Percentiles rank a stretch among this genome's conserved stretches.
phyloP scores from a whole-genome alignment of 2,888 invertebrate genomes.

The Formica aserva region DNA sequence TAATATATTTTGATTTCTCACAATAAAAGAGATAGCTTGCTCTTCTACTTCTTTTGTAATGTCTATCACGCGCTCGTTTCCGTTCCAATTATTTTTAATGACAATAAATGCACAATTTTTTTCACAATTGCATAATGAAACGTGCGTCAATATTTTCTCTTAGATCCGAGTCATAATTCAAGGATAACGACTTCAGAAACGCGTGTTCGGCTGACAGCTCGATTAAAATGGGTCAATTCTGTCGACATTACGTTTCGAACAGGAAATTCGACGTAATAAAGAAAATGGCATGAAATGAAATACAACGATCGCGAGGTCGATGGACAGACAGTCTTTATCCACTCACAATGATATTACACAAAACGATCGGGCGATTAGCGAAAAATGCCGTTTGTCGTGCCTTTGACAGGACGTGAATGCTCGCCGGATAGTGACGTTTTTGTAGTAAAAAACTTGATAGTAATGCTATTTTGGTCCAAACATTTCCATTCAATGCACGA shows the following conservation, averaged over 20 bases:
- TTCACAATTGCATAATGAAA: constrained; percentile 62
- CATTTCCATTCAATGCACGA: neutral
- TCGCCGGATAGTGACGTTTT: constrained; percentile 33
- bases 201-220: constrained; percentile 49
- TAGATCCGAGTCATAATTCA: constrained; percentile 59
- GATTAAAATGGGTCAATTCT: constrained; percentile 65
- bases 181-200: constrained; percentile 60
- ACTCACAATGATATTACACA: constrained; percentile 62
- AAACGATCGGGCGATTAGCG: constrained; percentile 57
- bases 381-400: constrained; percentile 52
- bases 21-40: constrained; percentile 1
- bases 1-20: neutral
- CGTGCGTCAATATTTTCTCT: constrained; percentile 62
- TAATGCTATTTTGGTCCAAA: neutral
- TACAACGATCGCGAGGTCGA: constrained; percentile 26
- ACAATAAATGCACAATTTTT: constrained; percentile 40
- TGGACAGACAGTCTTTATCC: constrained; percentile 55
- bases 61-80: constrained; percentile 26
- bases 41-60: neutral
- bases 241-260: constrained; percentile 57
- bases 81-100: constrained; percentile 43
- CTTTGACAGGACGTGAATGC: constrained; percentile 23
- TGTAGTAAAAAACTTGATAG: neutral
- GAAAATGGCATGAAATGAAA: constrained; percentile 66
- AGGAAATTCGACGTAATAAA: constrained; percentile 70